Evolutionary conservation across 2,113 vertebrate genomes (phyloP).

Genomic region (Megaceryle torquata): DNA sequence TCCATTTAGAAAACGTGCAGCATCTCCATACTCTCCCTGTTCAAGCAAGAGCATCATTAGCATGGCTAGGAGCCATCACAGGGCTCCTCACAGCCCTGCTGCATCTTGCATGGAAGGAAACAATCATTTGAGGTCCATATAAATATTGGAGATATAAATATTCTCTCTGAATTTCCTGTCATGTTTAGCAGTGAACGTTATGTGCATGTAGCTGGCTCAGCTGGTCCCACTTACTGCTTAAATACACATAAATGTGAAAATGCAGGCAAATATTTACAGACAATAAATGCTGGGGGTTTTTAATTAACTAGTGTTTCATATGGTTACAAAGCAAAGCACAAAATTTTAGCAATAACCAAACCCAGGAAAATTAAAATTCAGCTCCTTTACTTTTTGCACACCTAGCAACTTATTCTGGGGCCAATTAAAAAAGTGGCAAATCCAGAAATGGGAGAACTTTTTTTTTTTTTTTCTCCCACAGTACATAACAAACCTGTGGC

Average conservation of each 20-base stretch:
- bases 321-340: neutral
- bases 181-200: neutral
- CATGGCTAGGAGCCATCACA: neutral
- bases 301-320: neutral
- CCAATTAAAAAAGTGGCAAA: neutral
- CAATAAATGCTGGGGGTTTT: neutral
- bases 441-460: neutral
- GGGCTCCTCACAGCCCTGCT: neutral
- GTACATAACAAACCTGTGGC: neutral
- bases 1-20: neutral
- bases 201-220: neutral
- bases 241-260: neutral
- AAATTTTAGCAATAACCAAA: neutral
- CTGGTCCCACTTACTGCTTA: neutral
- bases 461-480: neutral
- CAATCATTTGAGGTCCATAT: neutral
- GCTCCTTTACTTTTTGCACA: neutral
- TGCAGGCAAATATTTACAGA: conserved; percentile 9
- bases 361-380: neutral
- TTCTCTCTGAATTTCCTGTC: neutral
- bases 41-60: neutral
- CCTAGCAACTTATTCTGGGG: neutral
- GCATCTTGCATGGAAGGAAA: neutral
- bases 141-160: neutral
- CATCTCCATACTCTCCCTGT: neutral